These are phyloP conservation scores for Drosophila kanekoi DNA, from an alignment of 2,888 invertebrate species.

Conservation along the genomic window DNA sequence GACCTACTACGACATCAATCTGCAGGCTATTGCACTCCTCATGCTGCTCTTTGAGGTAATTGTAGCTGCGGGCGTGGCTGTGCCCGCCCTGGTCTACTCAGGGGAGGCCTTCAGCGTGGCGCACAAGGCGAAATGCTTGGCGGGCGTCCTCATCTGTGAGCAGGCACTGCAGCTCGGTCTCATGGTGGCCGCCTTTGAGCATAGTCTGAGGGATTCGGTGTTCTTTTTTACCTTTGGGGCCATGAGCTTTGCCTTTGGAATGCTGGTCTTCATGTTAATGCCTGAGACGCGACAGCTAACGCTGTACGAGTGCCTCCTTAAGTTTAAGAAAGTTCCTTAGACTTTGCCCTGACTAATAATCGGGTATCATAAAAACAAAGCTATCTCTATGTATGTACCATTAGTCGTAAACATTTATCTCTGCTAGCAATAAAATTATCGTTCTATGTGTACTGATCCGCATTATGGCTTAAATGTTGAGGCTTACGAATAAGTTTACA, in stretches of 20 bases:
- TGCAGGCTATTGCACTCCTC: conserved; percentile 70
- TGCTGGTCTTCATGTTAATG: conserved; percentile 75
- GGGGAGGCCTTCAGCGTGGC: conserved; percentile 81
- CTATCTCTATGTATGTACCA: conserved; percentile 17
- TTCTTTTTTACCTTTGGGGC: conserved; percentile 80
- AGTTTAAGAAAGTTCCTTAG: conserved; percentile 77
- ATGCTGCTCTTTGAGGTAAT: conserved; percentile 78
- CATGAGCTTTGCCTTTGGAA: conserved; percentile 70
- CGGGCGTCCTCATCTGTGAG: conserved; percentile 72
- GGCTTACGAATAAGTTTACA: not conserved
- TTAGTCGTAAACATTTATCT: conserved; percentile 49
- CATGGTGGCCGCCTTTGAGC: conserved; percentile 61
- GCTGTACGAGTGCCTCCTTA: conserved; percentile 77
- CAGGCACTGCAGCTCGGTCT: conserved; percentile 76
- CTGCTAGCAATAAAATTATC: conserved; percentile 27
- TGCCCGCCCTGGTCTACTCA: conserved; percentile 78
- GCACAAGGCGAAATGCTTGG: conserved; percentile 75
- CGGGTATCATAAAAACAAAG: conserved; percentile 10
- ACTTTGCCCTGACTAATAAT: not conserved
- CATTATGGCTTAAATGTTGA: not conserved
- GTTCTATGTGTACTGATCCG: not conserved
- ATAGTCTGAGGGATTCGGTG: conserved; percentile 56
- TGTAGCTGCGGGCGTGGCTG: conserved; percentile 77
- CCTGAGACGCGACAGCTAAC: conserved; percentile 80
- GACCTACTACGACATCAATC: conserved; percentile 64